Percentiles rank a stretch among this genome's conserved stretches.
Evolutionary conservation across 2,888 invertebrate species (phyloP).

Genomic region (Abrostola triplasia): DNA sequence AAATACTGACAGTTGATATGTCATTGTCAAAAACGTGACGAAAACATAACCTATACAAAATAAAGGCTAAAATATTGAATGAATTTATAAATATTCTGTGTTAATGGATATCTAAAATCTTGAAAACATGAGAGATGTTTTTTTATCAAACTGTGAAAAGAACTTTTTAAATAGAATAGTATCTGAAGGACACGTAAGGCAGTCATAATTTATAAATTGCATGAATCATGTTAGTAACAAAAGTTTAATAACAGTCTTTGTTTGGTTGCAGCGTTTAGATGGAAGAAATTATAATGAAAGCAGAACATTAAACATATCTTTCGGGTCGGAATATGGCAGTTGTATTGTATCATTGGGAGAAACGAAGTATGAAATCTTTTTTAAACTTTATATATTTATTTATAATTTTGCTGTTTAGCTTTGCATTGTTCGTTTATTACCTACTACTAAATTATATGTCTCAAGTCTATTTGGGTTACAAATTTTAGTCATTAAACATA

Average conservation of each 20-base stretch:
- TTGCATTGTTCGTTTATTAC: no score
- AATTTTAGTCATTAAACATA: not conserved
- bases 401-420: not conserved
- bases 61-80: not conserved
- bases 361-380: slow-evolving; percentile 89
- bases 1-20: not conserved
- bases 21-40: slow-evolving; percentile 27
- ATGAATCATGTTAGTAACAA: not conserved
- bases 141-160: slow-evolving; percentile 92
- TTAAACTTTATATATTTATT: not conserved
- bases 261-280: slow-evolving; percentile 91
- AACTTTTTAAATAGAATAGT: slow-evolving; percentile 91
- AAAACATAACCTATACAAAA: slow-evolving; percentile 44
- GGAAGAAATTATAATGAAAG: slow-evolving; percentile 93
- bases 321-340: slow-evolving; percentile 95
- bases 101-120: slow-evolving; percentile 9
- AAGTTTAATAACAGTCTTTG: slow-evolving; percentile 6
- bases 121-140: slow-evolving; percentile 89
- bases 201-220: not conserved
- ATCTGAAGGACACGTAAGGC: slow-evolving; percentile 89
- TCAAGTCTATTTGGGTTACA: not conserved
- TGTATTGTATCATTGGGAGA: slow-evolving; percentile 93
- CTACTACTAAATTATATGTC: no score
- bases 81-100: slow-evolving; percentile 4
- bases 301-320: slow-evolving; percentile 91